These are phyloP conservation scores for Zenarchopterus dispar DNA, from an alignment of 2,797 vertebrate species.

Conservation along the genomic window DNA sequence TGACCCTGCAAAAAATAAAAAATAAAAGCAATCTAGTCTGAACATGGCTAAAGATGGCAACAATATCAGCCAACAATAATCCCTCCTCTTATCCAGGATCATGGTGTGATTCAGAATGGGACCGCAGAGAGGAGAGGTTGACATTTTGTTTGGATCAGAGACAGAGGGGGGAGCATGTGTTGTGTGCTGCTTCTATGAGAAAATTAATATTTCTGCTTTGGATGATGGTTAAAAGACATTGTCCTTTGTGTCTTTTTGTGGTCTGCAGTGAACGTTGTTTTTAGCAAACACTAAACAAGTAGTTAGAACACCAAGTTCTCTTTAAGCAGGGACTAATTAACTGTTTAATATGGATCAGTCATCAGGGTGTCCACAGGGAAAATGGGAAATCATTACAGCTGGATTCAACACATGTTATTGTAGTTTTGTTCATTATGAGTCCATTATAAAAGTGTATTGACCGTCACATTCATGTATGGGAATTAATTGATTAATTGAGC, in stretches of 20 bases:
- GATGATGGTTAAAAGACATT: neutral
- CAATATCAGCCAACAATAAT: neutral
- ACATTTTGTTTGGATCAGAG: neutral
- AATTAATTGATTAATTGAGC: neutral
- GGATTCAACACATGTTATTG: constrained; percentile 22
- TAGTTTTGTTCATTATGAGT: constrained; percentile 22
- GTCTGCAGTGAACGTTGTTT: neutral
- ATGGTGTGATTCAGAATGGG: neutral
- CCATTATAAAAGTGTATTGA: constrained; percentile 3
- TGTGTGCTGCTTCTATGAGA: neutral
- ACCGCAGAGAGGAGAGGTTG: neutral
- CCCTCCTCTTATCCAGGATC: neutral
- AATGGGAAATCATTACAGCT: constrained; percentile 19
- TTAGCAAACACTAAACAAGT: neutral
- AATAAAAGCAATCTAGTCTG: too few relatives aligned
- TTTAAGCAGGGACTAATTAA: constrained; percentile 1
- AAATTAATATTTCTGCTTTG: neutral
- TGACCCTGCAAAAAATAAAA: too few relatives aligned
- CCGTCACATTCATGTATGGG: constrained; percentile 3
- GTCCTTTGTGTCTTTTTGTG: neutral
- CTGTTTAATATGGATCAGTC: constrained; percentile 14
- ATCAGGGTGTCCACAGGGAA: constrained; percentile 7
- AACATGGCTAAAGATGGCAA: too few relatives aligned
- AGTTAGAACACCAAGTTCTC: constrained; percentile 1
- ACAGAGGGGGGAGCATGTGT: neutral